Evolutionary conservation across 2,888 invertebrate genomes (phyloP), one percentile per base, ranked within the genome.

Genomic region (Pterobdella sp.): DNA sequence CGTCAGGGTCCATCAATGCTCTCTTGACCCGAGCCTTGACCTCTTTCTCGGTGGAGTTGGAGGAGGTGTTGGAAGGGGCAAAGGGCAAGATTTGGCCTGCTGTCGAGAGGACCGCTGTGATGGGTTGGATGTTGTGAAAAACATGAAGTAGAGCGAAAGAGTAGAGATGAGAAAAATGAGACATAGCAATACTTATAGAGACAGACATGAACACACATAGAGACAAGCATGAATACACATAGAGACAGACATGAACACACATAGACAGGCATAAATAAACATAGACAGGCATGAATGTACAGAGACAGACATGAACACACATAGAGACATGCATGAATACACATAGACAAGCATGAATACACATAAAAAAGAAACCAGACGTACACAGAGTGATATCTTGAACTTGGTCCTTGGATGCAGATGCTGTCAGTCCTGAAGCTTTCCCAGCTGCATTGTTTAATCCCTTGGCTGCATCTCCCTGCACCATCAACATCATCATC

Each of bases 1-100:
- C 66, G 18, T 71, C 37, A 63, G 64, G 34, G 34, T 36, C 60
- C 1, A 72, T 35, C 7, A 73, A 3, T 22, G 72, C 56, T n/a
- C 72, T 66, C 35, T 49, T 52, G 29, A 22, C 22, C 14, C 56
- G 68, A n/a, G 36, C 63, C 68, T 34, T 42, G 4, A 65, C 0
- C 4, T 36, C 26, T 18, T 66, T 42, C 22, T 34, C n/a, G 10
- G 72, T 36, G 26, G 74, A 74, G 34, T 73, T 64, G 18, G 72
- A 68, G 18, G 72, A 70, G 22, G 71, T 56, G 52, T 76, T 71
- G 34, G 56, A 42, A 26, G 75, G 63, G 2, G 72, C 74, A 69
- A 77, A 77, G 4, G 76, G 76, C 36, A 77, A 65, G 0, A 76
- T 71, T 70, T 77, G 77, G 0, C 78, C 77, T 10, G 74, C 78